Evolutionary conservation across 2,113 vertebrate species (phyloP), one percentile per base, ranked within the genome.

Genomic region (Epinephelus lanceolatus): DNA sequence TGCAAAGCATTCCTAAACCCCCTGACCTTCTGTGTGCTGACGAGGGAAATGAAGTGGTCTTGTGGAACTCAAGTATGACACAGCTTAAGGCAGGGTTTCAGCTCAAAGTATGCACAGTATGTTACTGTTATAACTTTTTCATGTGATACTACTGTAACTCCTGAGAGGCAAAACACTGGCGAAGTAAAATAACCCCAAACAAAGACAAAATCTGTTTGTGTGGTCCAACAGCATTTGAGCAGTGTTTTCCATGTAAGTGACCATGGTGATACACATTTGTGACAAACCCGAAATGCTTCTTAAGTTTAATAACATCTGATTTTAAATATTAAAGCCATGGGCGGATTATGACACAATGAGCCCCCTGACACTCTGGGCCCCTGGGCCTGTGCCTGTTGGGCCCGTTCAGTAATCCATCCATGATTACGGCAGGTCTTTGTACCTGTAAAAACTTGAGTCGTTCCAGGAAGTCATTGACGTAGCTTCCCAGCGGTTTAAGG

Each of bases 401-500:
- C 40, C 40, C 40, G 6, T 42, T 8, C 40, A 42, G 40, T 42
- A 42, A 42, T 42, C 40, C 6, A 10, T 42, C 40, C 40, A 42
- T 17, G 47, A 2, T 13, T 2, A 0, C 3, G 9, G 53, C 51
- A 37, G 25, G 57, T 74, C 40, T 59, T 17, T 3, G 57, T 49
- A 97, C 97, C 96, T 97, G 94, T 63, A 98, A 91, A 94, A 97
- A 97, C 62, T 86, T 92, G 6, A 98, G 92, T 69, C 97, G 93
- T 12, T 94, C 85, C 52, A 98, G 94, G 86, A 98, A 97, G 92
- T 98, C 97, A 3, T 80, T 96, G 81, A 97, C 85, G 2, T 97
- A 98, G 90, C 97, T 96, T 74, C 97, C 97, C 37, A 97, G 94
- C 0, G 97, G 95, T 88, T 97, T 98, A 63, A 97, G 96, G 90